Base-by-base conservation (phyloP, 2,113 vertebrate species). In the Sapayoa aenigma region DNA sequence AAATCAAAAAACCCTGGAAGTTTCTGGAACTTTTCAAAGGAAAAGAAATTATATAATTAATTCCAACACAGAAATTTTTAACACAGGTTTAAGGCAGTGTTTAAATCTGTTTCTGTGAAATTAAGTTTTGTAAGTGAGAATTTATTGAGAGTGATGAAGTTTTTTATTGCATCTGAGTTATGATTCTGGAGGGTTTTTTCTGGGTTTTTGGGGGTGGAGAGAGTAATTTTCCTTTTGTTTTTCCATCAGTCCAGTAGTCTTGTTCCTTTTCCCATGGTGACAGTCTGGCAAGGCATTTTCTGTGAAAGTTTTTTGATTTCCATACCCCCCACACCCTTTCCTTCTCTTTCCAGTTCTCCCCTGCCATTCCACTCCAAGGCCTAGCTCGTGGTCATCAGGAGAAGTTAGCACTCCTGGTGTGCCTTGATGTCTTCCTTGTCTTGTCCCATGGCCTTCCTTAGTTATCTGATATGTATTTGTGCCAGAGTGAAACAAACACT, bases 351-450 rank as follows among this genome's bases (percentile, higher is more conserved):
- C 16, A 25, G 0, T 81, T 81, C 21, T 60, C 7, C 9, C 5
- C 7, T 81, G 41, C 31, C 28, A 14, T 44, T 30, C 21, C 24
- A 71, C 20, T 59, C 41, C 12, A n/a, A 46, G 78, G 67, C 67
- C 58, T 87, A 9, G 31, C 14, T 60, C 78, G 41, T 41, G 62
- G 49, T 81, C 11, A 2, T n/a, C 53, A 79, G 67, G 37, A 66
- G n/a, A 67, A 69, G 30, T 66, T 66, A 67, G 18, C 15, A 5
- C 27, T 91, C 35, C 11, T 35, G 8, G 4, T 39, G 15, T 88
- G 42, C 50, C 82, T 67, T 82, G 74, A 80, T 50, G 59, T 63
- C 63, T 86, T 85, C 53, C 46, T 81, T 92, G 4, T 80, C 83
- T 88, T 37, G 31, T 83, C 41, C n/a, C 25, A 42, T 86, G 79